These are phyloP conservation scores for Sialis fuliginosa DNA, from an alignment of 2,888 invertebrate species.

Conservation along the genomic window DNA sequence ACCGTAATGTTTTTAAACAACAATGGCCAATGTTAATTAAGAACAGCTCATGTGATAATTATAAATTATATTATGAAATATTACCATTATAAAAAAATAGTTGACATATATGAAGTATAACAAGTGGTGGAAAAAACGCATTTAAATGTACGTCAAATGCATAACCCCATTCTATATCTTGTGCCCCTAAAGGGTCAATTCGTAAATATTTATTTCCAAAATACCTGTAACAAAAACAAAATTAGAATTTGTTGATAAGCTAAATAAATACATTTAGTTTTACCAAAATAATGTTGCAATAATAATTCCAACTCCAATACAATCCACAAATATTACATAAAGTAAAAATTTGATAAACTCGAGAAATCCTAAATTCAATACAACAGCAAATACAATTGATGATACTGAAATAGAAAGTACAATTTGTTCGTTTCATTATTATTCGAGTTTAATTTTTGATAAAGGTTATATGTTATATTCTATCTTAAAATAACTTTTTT, in stretches of 20 bases:
- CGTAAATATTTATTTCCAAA: conserved; percentile 63
- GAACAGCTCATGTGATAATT: conserved; percentile 6
- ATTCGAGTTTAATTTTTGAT: too few relatives aligned
- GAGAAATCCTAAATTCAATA: conserved; percentile 47
- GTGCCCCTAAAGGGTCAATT: conserved; percentile 39
- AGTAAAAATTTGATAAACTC: conserved; percentile 69
- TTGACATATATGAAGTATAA: conserved; percentile 84
- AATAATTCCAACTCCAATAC: conserved; percentile 71
- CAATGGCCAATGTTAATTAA: too few relatives aligned
- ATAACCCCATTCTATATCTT: conserved; percentile 95
- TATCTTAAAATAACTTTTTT: too few relatives aligned
- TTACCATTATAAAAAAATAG: conserved; percentile 72
- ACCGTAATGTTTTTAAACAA: too few relatives aligned
- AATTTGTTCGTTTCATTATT: too few relatives aligned
- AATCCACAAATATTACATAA: conserved; percentile 89
- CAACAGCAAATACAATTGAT: conserved; percentile 74
- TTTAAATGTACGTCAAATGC: conserved; percentile 97
- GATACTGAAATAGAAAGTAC: conserved; percentile 45
- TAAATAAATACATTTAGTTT: conserved; percentile 16
- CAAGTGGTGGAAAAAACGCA: conserved; percentile 93
- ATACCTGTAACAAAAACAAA: conserved; percentile 40
- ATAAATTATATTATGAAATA: conserved; percentile 16
- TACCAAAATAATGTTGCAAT: conserved; percentile 83
- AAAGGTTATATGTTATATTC: too few relatives aligned
- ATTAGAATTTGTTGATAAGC: conserved; percentile 1